Percentiles rank a stretch among this genome's conserved stretches.
Conservation (phyloP, 2,888 invertebrate species). For the Thelaira solivaga region DNA sequence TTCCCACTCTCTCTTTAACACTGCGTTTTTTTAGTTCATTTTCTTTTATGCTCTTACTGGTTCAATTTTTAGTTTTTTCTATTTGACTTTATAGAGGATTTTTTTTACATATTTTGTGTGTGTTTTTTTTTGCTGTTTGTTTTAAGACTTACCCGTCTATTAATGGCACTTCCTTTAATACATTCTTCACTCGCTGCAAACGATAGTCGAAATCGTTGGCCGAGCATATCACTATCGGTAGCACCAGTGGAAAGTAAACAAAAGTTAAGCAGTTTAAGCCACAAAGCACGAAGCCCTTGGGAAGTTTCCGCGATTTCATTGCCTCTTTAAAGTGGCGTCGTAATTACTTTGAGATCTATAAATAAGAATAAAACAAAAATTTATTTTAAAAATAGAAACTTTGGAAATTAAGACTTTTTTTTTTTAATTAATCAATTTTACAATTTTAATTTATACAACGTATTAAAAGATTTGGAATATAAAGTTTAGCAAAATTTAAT, state of each 20-base stretch:
- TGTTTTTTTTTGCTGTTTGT: constrained; percentile 1
- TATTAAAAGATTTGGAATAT: too few relatives aligned
- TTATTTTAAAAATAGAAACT: constrained; percentile 3
- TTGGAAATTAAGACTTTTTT: neutral
- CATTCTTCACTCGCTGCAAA: constrained; percentile 79
- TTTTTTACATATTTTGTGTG: constrained; percentile 30
- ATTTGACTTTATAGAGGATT: neutral
- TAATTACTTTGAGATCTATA: constrained; percentile 74
- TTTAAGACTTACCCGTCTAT: constrained; percentile 79
- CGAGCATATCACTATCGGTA: constrained; percentile 74
- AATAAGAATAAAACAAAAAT: constrained; percentile 31
- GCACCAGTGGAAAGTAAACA: constrained; percentile 74
- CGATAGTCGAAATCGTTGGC: constrained; percentile 79
- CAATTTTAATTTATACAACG: too few relatives aligned
- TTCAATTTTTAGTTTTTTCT: neutral
- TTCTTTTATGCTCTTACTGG: too few relatives aligned
- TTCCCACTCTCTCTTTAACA: neutral
- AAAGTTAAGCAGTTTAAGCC: constrained; percentile 77
- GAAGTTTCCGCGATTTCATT: constrained; percentile 77
- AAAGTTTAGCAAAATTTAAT: too few relatives aligned
- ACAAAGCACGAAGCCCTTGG: constrained; percentile 77
- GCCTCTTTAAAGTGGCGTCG: constrained; percentile 72
- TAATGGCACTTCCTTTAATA: constrained; percentile 80
- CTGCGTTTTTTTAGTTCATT: neutral
- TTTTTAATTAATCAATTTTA: neutral